These are phyloP conservation scores for Andrena bucephala DNA, from an alignment of 2,888 invertebrate species.

Conservation along the genomic window DNA sequence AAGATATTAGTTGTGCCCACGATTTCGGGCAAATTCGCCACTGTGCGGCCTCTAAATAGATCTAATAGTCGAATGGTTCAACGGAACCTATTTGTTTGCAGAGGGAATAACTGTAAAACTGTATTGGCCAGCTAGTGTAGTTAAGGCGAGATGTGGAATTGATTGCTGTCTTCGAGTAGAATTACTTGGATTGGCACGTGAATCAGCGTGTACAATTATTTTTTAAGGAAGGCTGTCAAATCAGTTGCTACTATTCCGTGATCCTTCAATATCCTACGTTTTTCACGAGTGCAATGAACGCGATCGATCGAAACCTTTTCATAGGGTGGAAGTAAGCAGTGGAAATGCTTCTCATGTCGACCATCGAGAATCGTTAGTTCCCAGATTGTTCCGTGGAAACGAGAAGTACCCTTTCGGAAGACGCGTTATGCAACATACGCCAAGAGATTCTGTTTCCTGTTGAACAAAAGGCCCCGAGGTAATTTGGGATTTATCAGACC, in stretches of 20 bases:
- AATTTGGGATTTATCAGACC: conserved; percentile 41
- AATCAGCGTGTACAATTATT: too few species aligned
- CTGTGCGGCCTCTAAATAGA: too few species aligned
- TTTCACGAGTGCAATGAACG: background rate
- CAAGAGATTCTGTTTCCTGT: background rate
- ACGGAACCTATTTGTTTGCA: too few species aligned
- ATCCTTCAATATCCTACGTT: too few species aligned
- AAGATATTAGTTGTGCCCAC: too few species aligned
- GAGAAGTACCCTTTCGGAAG: background rate
- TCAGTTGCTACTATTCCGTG: too few species aligned
- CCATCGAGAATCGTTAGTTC: background rate
- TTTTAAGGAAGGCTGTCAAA: too few species aligned
- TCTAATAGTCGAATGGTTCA: too few species aligned
- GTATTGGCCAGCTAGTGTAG: background rate
- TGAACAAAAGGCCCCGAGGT: conserved; percentile 21
- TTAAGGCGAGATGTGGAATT: too few species aligned
- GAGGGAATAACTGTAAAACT: background rate
- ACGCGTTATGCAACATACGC: background rate
- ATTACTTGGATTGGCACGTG: too few species aligned
- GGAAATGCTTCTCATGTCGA: background rate
- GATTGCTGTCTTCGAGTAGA: too few species aligned
- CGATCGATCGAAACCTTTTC: background rate
- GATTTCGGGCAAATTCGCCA: too few species aligned
- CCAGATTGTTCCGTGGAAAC: background rate
- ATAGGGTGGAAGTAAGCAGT: background rate